Base-by-base conservation (phyloP, 2,888 invertebrate genomes). In the Platycnemis pennipes region DNA sequence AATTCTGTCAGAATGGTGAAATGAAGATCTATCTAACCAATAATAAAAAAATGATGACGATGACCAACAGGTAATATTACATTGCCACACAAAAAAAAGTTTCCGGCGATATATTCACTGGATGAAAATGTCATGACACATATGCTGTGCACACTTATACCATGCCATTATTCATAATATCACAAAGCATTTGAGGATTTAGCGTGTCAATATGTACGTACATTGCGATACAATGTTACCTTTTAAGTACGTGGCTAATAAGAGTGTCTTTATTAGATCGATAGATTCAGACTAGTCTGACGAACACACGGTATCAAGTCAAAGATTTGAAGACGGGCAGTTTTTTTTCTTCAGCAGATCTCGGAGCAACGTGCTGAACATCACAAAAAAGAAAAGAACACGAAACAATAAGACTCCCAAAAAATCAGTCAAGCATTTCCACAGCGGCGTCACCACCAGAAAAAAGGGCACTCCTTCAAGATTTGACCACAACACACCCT, bases 181-280 rank as follows among this genome's bases (percentile, higher is more conserved):
- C 77, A 77, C 77, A 77, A 77, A 77, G 77, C 77, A 37, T 31
- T 69, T 77, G 77, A 77, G 77, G 37, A 77, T 77, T 22, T 63
- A 37, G 77, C 77, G 37, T 77, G 77, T 11, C 26, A 77, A 77
- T 77, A 77, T 77, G 37, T 77, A 77, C 77, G 37, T 77, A 77
- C 77, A 31, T 77, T 77, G 77, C 37, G 37, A 77, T 77, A 77
- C 37, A 77, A 37, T 77, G 77, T 11, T 37, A 77, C 37, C 31
- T 37, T 8, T 77, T 77, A 77, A 77, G 77, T 77, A 77, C 77
- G 11, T 77, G 37, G 22, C 11, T 77, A 77, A 77, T 77, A 77
- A 77, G 11, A 77, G 5, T 77, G 22, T 37, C 13, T 77, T 37
- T 11, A 31, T 8, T 77, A 26, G 37, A 13, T 77, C 13, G 31